Conservation (phyloP, 1,140 invertebrate species). For the Drosophila melanogaster region DNA sequence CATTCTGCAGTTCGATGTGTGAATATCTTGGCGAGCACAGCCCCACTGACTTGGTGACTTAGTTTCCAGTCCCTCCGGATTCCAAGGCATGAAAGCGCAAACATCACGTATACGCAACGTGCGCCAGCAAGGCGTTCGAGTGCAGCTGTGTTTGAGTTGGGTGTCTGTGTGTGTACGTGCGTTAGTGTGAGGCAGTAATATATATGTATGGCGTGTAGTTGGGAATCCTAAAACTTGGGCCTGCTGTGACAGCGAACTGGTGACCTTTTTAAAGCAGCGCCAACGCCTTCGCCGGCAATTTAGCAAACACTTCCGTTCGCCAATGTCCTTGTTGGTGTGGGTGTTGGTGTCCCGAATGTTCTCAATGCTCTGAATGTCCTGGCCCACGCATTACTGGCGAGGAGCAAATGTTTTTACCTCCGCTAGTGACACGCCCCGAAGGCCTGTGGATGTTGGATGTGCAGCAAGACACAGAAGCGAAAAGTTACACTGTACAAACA, state of each 20-base stretch:
- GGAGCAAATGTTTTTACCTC: not conserved
- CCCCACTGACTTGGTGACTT: conserved; percentile 8
- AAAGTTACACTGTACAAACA: conserved; percentile 2
- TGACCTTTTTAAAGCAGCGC: conserved; percentile 52
- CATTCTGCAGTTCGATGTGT: conserved; percentile 1
- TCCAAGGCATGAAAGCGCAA: conserved; percentile 27
- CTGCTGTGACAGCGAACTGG: conserved; percentile 47
- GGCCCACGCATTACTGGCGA: conserved; percentile 19
- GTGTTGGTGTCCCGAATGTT: not conserved
- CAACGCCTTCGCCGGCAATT: conserved; percentile 39
- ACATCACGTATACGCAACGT: conserved; percentile 70
- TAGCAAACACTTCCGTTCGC: conserved; percentile 49
- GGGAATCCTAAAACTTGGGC: conserved; percentile 31
- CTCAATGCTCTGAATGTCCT: not conserved
- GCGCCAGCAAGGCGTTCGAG: conserved; percentile 37
- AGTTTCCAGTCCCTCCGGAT: conserved; percentile 3
- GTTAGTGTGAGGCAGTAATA: too few species aligned
- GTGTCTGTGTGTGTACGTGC: conserved; percentile 1
- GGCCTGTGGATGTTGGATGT: not conserved
- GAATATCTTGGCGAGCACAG: not conserved
- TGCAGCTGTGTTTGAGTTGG: conserved; percentile 27
- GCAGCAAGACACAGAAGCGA: conserved; percentile 2
- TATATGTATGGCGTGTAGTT: conserved; percentile 10
- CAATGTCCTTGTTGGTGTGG: conserved; percentile 2
- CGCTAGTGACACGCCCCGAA: not conserved